Evolutionary conservation across 2,888 invertebrate genomes (phyloP), one percentile per base, ranked within the genome.

Genomic region (Trimorus sp.): DNA sequence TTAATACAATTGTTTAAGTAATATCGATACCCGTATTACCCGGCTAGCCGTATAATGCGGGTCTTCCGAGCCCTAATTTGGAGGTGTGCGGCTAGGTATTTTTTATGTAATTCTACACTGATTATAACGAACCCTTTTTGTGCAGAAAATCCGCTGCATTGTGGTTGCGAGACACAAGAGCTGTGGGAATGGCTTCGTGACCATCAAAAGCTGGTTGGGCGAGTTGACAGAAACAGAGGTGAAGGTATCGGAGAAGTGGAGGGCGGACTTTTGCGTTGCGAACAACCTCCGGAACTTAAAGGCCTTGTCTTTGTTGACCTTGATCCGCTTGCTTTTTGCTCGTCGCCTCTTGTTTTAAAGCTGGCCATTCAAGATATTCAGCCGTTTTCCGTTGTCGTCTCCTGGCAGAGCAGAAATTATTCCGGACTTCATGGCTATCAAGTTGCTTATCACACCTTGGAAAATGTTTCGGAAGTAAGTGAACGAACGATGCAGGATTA

Each of bases 101-200:
- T n/a, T n/a, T n/a, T n/a, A n/a, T n/a, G n/a, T n/a, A 11, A 40
- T 40, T 40, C 11, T 40, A 11, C 11, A 40, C 2, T 40, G 11
- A 40, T 40, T 40, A 40, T 11, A 40, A 11, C 9, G 1, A 40
- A 6, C 40, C 11, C 2, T 40, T 40, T 40, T 40, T 40, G 40
- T 11, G 40, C n/a, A 97, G 97, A 97, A 90, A 98, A 98, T 92
- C 98, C 98, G 51, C 93, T 98, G 86, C 95, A 95, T 83, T 98
- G 98, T 92, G 96, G 96, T 89, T 98, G 98, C 92, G 97, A 97
- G 90, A 95, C 97, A 75, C 96, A 97, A 92, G 97, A 97, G 90
- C 93, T 98, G 63, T 97, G 98, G 97, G 96, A 96, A 92, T 98
- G 98, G 98, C 93, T 98, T 90, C 94, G 96, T 89, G 96, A 97